Percentiles rank a stretch among this genome's conserved stretches.
phyloP scores from a whole-genome alignment of 2,797 vertebrate species.

The Sarcoramphus papa region DNA sequence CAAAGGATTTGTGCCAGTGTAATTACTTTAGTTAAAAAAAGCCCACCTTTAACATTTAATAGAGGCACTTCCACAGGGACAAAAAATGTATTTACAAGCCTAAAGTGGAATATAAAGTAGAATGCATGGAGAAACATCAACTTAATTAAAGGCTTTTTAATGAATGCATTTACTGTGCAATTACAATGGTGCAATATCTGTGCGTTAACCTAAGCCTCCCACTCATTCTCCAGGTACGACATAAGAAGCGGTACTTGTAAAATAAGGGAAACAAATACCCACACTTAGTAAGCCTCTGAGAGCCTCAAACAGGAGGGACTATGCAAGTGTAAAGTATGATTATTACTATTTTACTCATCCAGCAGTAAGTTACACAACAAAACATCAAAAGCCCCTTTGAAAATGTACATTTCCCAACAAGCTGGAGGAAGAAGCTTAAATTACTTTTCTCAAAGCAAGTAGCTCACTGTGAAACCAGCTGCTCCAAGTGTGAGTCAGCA shows the following conservation, averaged over 20 bases:
- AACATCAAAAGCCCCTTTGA: constrained; percentile 10
- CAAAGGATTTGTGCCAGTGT: background rate
- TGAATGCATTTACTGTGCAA: background rate
- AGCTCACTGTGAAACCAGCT: constrained; percentile 38
- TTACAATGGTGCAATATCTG: background rate
- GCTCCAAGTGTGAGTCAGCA: constrained; percentile 12
- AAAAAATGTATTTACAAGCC: background rate
- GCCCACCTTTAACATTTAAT: background rate
- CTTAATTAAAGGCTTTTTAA: background rate
- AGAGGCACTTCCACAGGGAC: background rate
- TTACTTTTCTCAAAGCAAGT: constrained; percentile 41
- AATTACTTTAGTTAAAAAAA: background rate
- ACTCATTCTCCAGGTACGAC: background rate
- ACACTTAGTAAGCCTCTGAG: background rate
- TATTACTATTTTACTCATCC: constrained; percentile 22
- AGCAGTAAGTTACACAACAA: constrained; percentile 25
- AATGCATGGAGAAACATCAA: background rate
- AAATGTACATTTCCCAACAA: constrained; percentile 14
- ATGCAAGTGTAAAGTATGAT: background rate
- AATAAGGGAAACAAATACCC: background rate
- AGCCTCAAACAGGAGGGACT: background rate
- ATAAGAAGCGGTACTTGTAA: background rate
- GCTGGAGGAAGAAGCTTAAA: constrained; percentile 20
- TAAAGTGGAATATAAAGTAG: background rate
- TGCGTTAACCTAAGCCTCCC: background rate